Conservation (phyloP, 2,113 vertebrate genomes). For the Macaca fascicularis region T2T-MFA8v1.1 NC_088388.1:119455501-119456000, state of each 20-base stretch:
- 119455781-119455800: constrained; percentile 88
- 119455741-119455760: constrained; percentile 82
- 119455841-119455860: constrained; percentile 81
- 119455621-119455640: neutral
- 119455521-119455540: neutral
- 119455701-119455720: constrained; percentile 75
- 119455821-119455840: constrained; percentile 81
- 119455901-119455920: constrained; percentile 77
- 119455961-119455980: constrained; percentile 29
- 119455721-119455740: constrained; percentile 76
- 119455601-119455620: neutral
- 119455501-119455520: neutral
- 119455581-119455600: neutral
- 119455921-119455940: constrained; percentile 62
- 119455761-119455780: constrained; percentile 82
- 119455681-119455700: constrained; percentile 54
- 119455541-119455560: neutral
- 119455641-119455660: neutral
- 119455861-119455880: constrained; percentile 73
- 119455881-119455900: constrained; percentile 68
- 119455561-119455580: neutral
- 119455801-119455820: constrained; percentile 85
- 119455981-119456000: constrained; percentile 56
- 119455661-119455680: constrained; percentile 27
- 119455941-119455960: constrained; percentile 40